These are phyloP conservation scores for Laspeyria flexula DNA, from an alignment of 2,888 invertebrate genomes.

Conservation along the genomic window DNA sequence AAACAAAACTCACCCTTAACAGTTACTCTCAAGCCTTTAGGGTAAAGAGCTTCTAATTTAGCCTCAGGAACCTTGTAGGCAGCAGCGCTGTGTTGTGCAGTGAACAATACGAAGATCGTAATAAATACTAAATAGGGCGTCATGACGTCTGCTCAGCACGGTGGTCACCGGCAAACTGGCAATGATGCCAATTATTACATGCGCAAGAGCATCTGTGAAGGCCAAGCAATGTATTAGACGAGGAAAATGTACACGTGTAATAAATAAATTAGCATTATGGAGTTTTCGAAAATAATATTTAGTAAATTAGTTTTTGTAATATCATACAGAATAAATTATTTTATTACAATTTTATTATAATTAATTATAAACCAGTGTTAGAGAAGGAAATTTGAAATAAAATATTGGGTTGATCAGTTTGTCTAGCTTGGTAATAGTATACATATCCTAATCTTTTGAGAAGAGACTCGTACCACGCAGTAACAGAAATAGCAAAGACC, in stretches of 20 bases:
- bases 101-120: conserved; percentile 41
- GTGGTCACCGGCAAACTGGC: conserved; percentile 51
- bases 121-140: conserved; percentile 39
- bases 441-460: no score
- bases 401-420: no score
- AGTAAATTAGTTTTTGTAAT: no score
- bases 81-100: conserved; percentile 42
- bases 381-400: no score
- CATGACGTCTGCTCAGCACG: conserved; percentile 54
- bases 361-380: no score
- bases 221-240: conserved; percentile 29
- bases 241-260: conserved; percentile 4
- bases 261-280: no score
- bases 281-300: no score
- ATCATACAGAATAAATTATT: no score
- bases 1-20: conserved; percentile 74
- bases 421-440: no score
- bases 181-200: conserved; percentile 1
- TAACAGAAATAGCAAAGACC: no score
- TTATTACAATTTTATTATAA: no score
- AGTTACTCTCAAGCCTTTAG: conserved; percentile 87
- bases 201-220: conserved; percentile 12
- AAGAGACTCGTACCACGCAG: no score
- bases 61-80: conserved; percentile 81
- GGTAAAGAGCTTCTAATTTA: conserved; percentile 85